Evolutionary conservation across 2,888 invertebrate species (phyloP), one percentile per base, ranked within the genome.

Genomic region (Epistrophe grossulariae): DNA sequence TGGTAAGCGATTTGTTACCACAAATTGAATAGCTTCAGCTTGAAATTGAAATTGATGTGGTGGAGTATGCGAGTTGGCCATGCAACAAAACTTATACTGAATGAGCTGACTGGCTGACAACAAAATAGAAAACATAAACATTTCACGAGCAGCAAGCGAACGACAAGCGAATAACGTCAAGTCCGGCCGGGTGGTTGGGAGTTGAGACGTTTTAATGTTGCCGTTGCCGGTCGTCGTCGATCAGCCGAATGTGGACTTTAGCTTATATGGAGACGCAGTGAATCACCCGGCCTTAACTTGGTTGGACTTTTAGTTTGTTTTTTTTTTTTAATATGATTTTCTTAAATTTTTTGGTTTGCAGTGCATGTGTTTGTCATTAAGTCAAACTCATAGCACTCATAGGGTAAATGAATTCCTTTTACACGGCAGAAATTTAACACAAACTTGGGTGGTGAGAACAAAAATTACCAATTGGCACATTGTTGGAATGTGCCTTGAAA

Each of bases 251-350:
- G 83, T 87, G 79, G 83, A 79, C 60, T 79, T 87, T 15, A 40
- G 59, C 87, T 87, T 87, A 76, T 87, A 87, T 83, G 87, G 84
- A 15, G 10, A 68, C 55, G 0, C 24, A 48, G 71, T 87, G 87
- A 83, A 68, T 87, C 87, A 87, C 50, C 24, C 50, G 87, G 83
- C 87, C 87, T 87, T 79, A 79, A 79, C 79, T 87, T 83, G 79
- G 68, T 76, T 83, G 76, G 79, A 74, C 72, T 72, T 76, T 71
- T 57, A n/a, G 38, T 35, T 38, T 24, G 40, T 62, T 40, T 40
- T 59, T 59, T 59, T 45, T 80, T 71, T 15, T 60, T 11, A 55
- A 31, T 10, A 38, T 19, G 11, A 60, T 70, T 77, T 62, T 74
- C 8, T 73, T 43, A 62, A 55, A 55, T 45, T 78, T 24, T 82